Conservation (phyloP, 2,797 vertebrate species). For the Oceanodroma leucorhoa region DNA sequence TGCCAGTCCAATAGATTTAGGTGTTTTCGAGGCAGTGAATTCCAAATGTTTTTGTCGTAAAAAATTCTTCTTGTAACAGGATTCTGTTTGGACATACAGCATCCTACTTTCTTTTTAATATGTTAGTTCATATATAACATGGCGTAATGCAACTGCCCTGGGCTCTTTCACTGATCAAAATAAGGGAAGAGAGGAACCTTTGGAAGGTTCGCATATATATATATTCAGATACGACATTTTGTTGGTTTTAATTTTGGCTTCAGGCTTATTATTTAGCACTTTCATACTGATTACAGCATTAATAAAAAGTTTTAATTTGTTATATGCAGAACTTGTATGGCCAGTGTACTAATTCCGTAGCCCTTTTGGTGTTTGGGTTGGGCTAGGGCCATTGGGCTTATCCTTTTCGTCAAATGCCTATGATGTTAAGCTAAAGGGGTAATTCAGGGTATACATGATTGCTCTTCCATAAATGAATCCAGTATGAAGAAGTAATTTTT, state of each 20-base stretch:
- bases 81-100: neutral
- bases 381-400: neutral
- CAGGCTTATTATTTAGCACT: neutral
- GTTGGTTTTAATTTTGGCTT: constrained; percentile 5
- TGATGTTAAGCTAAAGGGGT: neutral
- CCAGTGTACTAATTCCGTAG: neutral
- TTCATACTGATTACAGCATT: neutral
- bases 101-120: neutral
- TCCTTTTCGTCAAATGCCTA: neutral
- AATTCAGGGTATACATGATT: neutral
- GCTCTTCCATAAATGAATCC: neutral
- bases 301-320: neutral
- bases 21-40: neutral
- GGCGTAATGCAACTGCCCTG: neutral
- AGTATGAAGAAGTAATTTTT: neutral
- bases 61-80: neutral
- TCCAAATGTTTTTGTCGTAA: neutral
- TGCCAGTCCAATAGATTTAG: neutral
- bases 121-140: neutral
- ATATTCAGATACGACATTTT: neutral
- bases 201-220: neutral
- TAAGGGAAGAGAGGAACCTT: neutral
- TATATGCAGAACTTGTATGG: neutral
- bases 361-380: neutral
- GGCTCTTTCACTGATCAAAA: neutral